These are phyloP conservation scores for Rhinogobio ventralis DNA, from an alignment of 2,797 vertebrate genomes.

Conservation along the genomic window DNA sequence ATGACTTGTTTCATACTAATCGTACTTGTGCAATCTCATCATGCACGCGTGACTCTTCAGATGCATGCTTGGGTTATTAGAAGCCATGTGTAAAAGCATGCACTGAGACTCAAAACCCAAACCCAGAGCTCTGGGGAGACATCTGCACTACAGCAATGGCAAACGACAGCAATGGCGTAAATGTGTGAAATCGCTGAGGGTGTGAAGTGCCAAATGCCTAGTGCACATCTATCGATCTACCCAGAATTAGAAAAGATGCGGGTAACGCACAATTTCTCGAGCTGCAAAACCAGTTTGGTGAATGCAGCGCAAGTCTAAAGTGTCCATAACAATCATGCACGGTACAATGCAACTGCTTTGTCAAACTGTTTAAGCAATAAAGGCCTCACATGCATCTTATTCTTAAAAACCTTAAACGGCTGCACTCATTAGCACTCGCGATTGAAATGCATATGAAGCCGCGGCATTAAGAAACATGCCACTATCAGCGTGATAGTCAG, in stretches of 20 bases:
- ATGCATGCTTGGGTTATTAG: neutral
- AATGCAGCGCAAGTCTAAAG: neutral
- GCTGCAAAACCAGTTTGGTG: neutral
- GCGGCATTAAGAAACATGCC: slow-evolving; percentile 3
- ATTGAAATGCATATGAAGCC: slow-evolving; percentile 19
- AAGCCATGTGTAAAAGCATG: neutral
- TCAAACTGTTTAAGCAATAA: slow-evolving; percentile 31
- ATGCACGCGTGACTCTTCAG: neutral
- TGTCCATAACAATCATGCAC: neutral
- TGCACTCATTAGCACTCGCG: neutral
- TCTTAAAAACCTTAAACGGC: neutral
- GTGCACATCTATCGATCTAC: slow-evolving; percentile 31
- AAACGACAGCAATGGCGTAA: slow-evolving; percentile 29
- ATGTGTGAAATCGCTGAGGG: slow-evolving; percentile 36
- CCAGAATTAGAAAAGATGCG: neutral
- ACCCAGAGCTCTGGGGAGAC: neutral
- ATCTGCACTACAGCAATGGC: slow-evolving; percentile 22
- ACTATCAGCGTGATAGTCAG: slow-evolving; percentile 58
- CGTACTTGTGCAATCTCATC: neutral
- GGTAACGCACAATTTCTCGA: neutral
- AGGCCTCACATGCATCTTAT: slow-evolving; percentile 16
- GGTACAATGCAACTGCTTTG: neutral
- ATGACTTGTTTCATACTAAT: neutral
- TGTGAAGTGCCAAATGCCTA: slow-evolving; percentile 19
- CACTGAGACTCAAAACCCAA: neutral